Evolutionary conservation across 2,113 vertebrate species (phyloP).

Genomic region (Ramphastos sulfuratus): DNA sequence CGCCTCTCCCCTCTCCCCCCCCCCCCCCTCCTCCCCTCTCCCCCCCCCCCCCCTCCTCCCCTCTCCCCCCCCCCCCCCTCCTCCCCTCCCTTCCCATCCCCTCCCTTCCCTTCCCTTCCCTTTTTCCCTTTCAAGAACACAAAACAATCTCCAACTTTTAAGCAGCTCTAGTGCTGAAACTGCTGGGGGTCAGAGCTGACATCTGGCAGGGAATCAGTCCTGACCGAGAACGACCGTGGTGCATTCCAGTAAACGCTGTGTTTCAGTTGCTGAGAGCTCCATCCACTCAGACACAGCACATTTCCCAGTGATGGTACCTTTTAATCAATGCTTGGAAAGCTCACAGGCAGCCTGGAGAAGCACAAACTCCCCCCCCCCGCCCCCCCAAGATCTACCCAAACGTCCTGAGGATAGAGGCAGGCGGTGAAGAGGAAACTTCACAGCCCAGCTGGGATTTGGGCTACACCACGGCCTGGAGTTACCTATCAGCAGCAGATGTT

Average conservation of each 20-base stretch:
- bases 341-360: background rate
- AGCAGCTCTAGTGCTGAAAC: background rate
- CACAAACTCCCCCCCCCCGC: background rate
- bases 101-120: background rate
- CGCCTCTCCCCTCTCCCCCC: too few relatives aligned
- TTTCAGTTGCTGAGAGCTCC: background rate
- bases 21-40: too few relatives aligned
- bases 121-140: background rate
- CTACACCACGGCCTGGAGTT: background rate
- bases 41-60: too few relatives aligned
- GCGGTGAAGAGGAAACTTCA: background rate
- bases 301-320: conserved; percentile 40
- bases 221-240: background rate
- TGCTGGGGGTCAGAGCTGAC: conserved; percentile 65
- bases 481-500: conserved; percentile 30
- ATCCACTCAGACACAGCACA: conserved; percentile 10
- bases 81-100: too few relatives aligned
- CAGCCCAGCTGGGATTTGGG: background rate
- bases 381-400: background rate
- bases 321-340: conserved; percentile 48
- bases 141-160: conserved; percentile 24
- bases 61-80: too few relatives aligned
- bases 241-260: conserved; percentile 43
- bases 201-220: conserved; percentile 36
- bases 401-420: background rate